Evolutionary conservation across 2,797 vertebrate genomes (phyloP), one percentile per base, ranked within the genome.

Genomic region (Sebastolobus alascanus): DNA sequence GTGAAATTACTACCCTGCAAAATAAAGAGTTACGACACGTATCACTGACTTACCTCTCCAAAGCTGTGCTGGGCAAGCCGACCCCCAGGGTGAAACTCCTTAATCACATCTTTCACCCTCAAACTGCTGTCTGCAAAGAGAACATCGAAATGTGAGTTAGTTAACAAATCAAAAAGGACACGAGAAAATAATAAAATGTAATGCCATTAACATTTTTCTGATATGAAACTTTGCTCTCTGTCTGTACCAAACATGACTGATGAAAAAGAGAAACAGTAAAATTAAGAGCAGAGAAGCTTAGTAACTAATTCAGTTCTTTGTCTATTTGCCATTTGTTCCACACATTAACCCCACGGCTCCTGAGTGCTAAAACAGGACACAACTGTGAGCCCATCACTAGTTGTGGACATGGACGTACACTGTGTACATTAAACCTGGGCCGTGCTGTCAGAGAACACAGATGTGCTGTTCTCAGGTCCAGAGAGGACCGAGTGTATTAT

Each of bases 41-140:
- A 3, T 12, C 2, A 16, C 10, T 16, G 65, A 87, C 94, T 93
- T 88, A 98, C 97, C 92, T 97, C 96, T 92, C 95, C 96, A 65
- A 89, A 87, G 64, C 92, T 90, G 90, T 97, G 95, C 80, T 91
- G 89, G 10, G 93, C 89, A 84, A 97, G 91, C 2, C 92, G 90
- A 2, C 96, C 97, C 2, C 96, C 95, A 2, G 95, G 90, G 5
- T 96, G 90, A 90, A 98, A 97, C 68, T 97, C 95, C 87, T 94
- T 96, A 61, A 98, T 94, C 58, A 97, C 96, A 75, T 98, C 97
- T 88, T 96, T 97, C 81, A 97, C 97, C 75, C 96, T 96, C 87
- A 95, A 92, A 84, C 78, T 96, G 90, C 96, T 97, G 87, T 98
- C 97, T 98, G 90, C 59, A 76, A 56, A 33, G 12, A 73, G 11